Conservation (phyloP, 2,113 vertebrate species). For the Salminus brasiliensis region DNA sequence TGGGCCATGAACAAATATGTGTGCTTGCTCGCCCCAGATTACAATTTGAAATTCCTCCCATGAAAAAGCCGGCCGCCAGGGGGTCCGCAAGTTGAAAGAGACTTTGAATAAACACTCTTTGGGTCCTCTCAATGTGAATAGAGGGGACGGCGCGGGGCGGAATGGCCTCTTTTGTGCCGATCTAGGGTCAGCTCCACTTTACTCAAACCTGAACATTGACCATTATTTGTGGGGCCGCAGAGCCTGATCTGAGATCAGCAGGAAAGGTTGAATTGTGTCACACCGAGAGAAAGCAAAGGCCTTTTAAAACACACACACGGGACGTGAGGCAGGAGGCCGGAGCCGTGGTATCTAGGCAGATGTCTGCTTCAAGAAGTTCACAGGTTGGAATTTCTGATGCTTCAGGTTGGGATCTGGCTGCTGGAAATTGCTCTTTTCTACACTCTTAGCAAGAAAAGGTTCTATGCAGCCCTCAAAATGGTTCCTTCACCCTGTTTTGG, state of each 20-base stretch:
- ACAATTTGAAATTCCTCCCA: conserved; percentile 82
- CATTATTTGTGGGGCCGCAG: background rate
- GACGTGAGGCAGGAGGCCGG: conserved; percentile 58
- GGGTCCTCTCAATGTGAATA: conserved; percentile 53
- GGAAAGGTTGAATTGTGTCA: conserved; percentile 11
- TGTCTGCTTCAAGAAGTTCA: conserved; percentile 48
- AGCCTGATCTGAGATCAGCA: conserved; percentile 24
- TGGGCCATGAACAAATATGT: conserved; percentile 79
- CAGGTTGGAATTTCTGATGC: background rate
- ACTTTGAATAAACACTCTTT: conserved; percentile 59
- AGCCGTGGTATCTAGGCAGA: conserved; percentile 57
- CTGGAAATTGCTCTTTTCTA: background rate
- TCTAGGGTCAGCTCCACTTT: conserved; percentile 19
- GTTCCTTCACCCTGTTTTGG: too few relatives aligned
- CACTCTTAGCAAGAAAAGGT: background rate
- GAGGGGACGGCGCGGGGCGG: conserved; percentile 37
- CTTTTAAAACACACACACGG: conserved; percentile 54
- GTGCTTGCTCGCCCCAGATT: conserved; percentile 79
- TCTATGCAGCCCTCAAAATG: too few relatives aligned
- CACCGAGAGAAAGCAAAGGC: conserved; percentile 44
- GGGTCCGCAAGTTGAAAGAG: conserved; percentile 74
- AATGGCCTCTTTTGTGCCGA: conserved; percentile 6
- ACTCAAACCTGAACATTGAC: background rate
- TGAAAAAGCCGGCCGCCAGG: conserved; percentile 72
- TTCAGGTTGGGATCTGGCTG: conserved; percentile 36